Conservation (phyloP, 2,888 invertebrate species). For the Anoplius nigerrimus region DNA sequence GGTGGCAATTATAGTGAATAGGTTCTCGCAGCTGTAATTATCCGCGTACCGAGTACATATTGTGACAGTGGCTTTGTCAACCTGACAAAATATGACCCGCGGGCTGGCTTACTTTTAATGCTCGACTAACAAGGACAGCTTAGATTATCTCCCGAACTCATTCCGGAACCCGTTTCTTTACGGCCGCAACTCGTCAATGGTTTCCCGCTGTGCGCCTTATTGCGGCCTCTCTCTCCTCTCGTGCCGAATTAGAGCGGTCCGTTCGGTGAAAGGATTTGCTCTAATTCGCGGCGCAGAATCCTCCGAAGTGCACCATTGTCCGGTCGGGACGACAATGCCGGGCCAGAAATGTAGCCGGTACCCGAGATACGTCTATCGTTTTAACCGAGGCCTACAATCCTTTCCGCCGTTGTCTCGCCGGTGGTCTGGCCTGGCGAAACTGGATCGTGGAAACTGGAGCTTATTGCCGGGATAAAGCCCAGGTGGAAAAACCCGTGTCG, state of each 20-base stretch:
- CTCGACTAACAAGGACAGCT: constrained; percentile 56
- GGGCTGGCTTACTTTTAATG: constrained; percentile 59
- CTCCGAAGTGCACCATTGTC: constrained; percentile 60
- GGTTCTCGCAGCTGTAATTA: too few species aligned
- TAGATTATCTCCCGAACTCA: constrained; percentile 67
- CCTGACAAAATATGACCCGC: constrained; percentile 57
- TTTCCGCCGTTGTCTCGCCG: constrained; percentile 18
- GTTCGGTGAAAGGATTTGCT: constrained; percentile 69
- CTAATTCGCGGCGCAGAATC: constrained; percentile 68
- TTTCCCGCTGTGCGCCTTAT: constrained; percentile 64
- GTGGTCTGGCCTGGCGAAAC: too few species aligned
- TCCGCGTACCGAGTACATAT: constrained; percentile 41
- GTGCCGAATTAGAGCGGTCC: constrained; percentile 60
- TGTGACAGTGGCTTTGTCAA: constrained; percentile 64
- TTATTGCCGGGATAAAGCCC: too few species aligned
- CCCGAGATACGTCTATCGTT: constrained; percentile 61
- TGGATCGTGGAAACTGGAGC: too few species aligned
- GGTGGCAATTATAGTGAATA: too few species aligned
- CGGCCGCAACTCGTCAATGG: constrained; percentile 65
- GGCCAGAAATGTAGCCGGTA: constrained; percentile 21
- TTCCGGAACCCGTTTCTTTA: constrained; percentile 69
- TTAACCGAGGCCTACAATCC: constrained; percentile 55
- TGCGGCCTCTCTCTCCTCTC: constrained; percentile 47
- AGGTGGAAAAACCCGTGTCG: too few species aligned
- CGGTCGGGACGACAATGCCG: constrained; percentile 40